Conservation (phyloP, 2,888 invertebrate species). For the Agrilus biguttatus region DNA sequence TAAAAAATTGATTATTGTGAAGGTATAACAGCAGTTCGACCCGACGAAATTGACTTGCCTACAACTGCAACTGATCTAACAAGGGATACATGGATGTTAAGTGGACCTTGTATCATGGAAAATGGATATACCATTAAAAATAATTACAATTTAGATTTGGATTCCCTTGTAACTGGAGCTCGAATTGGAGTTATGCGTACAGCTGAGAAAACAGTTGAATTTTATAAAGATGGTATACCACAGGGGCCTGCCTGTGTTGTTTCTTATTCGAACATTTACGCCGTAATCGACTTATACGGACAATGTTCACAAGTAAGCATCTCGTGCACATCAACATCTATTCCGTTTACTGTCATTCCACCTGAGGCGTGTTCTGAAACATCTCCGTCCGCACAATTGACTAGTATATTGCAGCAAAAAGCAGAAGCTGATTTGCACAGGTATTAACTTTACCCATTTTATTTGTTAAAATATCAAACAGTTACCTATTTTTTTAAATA, state of each 20-base stretch:
- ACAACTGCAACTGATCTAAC: constrained; percentile 85
- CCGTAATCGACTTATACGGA: constrained; percentile 89
- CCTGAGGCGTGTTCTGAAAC: constrained; percentile 24
- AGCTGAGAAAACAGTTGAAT: constrained; percentile 69
- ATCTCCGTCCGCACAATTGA: constrained; percentile 28
- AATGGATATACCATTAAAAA: constrained; percentile 75
- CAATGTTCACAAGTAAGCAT: constrained; percentile 80
- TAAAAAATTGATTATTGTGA: constrained; percentile 3
- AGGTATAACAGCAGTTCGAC: constrained; percentile 80
- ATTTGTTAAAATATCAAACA: neutral
- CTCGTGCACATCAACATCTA: constrained; percentile 24
- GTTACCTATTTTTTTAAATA: neutral
- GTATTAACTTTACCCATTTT: constrained; percentile 2
- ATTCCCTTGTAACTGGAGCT: constrained; percentile 62
- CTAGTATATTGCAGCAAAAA: constrained; percentile 21
- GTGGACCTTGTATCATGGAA: constrained; percentile 83
- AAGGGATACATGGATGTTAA: constrained; percentile 84
- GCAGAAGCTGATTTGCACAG: constrained; percentile 27
- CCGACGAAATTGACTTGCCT: constrained; percentile 76
- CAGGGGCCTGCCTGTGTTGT: constrained; percentile 75
- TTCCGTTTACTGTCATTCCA: constrained; percentile 24
- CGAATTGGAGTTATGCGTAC: constrained; percentile 81
- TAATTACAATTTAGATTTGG: constrained; percentile 75
- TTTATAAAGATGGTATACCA: constrained; percentile 74
- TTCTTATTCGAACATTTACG: constrained; percentile 68